phyloP scores from a whole-genome alignment of 2,888 invertebrate species.

The Meiosimyza platycephala region DNA sequence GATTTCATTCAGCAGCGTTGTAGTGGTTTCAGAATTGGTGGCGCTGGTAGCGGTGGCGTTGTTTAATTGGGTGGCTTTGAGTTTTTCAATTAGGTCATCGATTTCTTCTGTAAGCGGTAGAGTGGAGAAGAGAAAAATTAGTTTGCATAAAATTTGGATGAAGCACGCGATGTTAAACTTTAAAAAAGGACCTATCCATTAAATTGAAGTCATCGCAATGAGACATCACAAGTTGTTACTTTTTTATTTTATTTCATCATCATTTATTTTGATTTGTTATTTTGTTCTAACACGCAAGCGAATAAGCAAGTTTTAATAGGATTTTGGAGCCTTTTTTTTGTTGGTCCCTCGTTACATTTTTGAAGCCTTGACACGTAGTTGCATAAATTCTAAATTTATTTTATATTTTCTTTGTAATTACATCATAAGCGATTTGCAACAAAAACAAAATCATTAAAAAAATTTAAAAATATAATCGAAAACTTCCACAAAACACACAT shows the following conservation, averaged over 20 bases:
- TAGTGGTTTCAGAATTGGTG: conserved; percentile 50
- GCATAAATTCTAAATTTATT: too few species aligned
- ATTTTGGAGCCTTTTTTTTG: neutral
- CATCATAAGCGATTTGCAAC: too few species aligned
- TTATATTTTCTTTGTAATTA: too few species aligned
- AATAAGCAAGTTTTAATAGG: neutral
- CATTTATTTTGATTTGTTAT: neutral
- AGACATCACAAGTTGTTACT: neutral
- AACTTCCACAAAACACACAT: too few species aligned
- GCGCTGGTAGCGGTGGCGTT: conserved; percentile 47
- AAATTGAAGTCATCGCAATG: neutral
- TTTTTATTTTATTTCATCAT: conserved; percentile 5
- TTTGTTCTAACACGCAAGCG: conserved; percentile 7
- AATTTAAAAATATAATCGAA: too few species aligned
- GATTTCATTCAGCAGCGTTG: conserved; percentile 60
- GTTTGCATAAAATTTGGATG: neutral
- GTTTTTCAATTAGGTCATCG: conserved; percentile 64
- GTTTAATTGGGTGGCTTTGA: conserved; percentile 60
- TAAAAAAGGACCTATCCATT: neutral
- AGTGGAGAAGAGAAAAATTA: conserved; percentile 7
- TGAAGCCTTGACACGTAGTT: too few species aligned
- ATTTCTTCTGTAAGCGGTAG: conserved; percentile 59
- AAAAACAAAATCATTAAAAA: too few species aligned
- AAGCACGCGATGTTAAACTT: conserved; percentile 6
- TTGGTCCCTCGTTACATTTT: too few species aligned